Evolutionary conservation across 1,140 invertebrate genomes (phyloP).

Genomic region (Telenomus remus): DNA sequence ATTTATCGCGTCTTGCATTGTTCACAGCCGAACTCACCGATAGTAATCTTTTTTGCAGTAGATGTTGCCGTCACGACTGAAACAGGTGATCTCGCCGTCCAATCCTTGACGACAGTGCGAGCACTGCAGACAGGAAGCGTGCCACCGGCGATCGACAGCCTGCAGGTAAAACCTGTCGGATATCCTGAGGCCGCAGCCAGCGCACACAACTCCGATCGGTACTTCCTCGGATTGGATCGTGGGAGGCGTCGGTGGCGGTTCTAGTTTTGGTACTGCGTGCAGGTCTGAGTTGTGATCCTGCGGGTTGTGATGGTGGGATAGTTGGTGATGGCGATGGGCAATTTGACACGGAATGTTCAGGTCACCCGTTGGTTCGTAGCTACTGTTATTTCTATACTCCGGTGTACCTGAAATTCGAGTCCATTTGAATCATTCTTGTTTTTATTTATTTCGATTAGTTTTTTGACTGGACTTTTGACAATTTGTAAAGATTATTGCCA

Average conservation of each 20-base stretch:
- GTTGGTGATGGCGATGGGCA: conserved; percentile 61
- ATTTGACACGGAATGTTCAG: conserved; percentile 68
- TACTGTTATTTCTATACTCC: conserved; percentile 68
- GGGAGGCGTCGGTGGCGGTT: conserved; percentile 76
- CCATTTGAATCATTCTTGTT: conserved; percentile 2
- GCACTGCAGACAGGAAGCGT: conserved; percentile 92
- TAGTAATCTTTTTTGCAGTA: conserved; percentile 99
- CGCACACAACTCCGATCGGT: conserved; percentile 80
- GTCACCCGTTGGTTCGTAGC: conserved; percentile 67
- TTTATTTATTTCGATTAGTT: not conserved
- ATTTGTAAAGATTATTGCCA: no score
- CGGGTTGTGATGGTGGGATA: conserved; percentile 61
- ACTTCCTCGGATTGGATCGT: conserved; percentile 72
- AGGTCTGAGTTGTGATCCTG: conserved; percentile 62
- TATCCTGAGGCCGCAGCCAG: conserved; percentile 89
- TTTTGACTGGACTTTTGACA: no score
- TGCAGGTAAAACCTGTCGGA: conserved; percentile 93
- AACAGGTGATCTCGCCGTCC: conserved; percentile 94
- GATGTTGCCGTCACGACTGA: conserved; percentile 93
- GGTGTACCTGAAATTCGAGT: conserved; percentile 57
- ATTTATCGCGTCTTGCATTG: conserved; percentile 22
- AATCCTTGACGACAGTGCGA: conserved; percentile 92
- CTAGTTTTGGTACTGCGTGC: conserved; percentile 76
- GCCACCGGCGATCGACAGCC: conserved; percentile 95
- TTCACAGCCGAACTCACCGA: conserved; percentile 82